phyloP scores from a whole-genome alignment of 1,140 invertebrate species.

The Druon quercuslanigerum region DNA sequence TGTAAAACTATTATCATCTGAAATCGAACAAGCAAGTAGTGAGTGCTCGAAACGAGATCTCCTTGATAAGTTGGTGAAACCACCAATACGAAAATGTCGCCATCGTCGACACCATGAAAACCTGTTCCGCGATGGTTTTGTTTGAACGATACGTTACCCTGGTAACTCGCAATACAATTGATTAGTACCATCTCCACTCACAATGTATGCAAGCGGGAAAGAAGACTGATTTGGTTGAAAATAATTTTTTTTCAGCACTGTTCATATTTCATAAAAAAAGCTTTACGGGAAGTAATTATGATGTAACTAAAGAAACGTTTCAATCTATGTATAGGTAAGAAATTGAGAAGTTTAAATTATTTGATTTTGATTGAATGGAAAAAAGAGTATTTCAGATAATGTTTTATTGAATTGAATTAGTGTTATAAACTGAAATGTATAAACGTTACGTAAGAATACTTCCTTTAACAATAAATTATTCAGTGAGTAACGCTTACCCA shows the following conservation, averaged over 20 bases:
- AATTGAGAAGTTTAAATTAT: too few species aligned
- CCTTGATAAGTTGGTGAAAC: not conserved
- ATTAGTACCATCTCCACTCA: conserved; percentile 57
- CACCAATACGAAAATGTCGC: not conserved
- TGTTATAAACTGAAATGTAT: too few species aligned
- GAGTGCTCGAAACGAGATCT: not conserved
- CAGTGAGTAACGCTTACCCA: too few species aligned
- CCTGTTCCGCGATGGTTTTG: conserved; percentile 48
- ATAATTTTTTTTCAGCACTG: not conserved
- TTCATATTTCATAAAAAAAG: too few species aligned
- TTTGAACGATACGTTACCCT: conserved; percentile 67
- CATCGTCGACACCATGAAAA: conserved; percentile 36
- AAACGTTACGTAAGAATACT: too few species aligned
- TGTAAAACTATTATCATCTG: conserved; percentile 5
- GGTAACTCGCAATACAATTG: conserved; percentile 70
- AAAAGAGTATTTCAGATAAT: too few species aligned
- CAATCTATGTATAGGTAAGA: too few species aligned
- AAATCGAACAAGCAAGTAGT: not conserved
- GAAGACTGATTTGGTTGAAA: conserved; percentile 20
- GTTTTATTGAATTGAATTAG: too few species aligned
- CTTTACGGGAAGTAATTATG: too few species aligned
- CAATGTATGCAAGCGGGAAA: conserved; percentile 47
- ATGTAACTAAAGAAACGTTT: too few species aligned
- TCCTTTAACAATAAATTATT: too few species aligned
- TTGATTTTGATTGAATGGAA: too few species aligned